A percentile compares a stretch with the other conserved stretches of the same genome.
Evolutionary conservation across 2,888 invertebrate species (phyloP).

Genomic region (Perizoma flavofasciatum): DNA sequence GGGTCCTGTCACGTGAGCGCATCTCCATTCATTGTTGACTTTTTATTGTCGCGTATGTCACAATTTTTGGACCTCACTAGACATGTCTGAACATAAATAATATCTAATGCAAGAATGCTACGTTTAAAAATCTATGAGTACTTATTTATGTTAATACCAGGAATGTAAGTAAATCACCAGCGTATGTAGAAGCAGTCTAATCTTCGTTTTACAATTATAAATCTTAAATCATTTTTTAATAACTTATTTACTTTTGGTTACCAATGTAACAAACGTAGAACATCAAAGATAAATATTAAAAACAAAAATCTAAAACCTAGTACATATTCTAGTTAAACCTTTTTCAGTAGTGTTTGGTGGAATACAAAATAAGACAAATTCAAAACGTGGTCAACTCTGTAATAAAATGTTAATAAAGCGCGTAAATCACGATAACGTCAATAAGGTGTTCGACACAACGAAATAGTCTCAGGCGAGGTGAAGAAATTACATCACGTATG

Average conservation of each 20-base stretch:
- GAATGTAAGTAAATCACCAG: constrained; percentile 73
- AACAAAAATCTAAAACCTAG: no score
- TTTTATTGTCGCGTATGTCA: constrained; percentile 77
- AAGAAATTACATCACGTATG: constrained; percentile 67
- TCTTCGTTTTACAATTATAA: constrained; percentile 79
- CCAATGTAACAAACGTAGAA: constrained; percentile 44
- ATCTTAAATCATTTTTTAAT: constrained; percentile 79
- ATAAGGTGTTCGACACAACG: constrained; percentile 72
- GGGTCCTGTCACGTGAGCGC: constrained; percentile 70
- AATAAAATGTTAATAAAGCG: constrained; percentile 80
- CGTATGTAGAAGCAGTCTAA: constrained; percentile 63
- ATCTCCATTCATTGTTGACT: constrained; percentile 69
- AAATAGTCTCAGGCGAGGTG: constrained; percentile 67
- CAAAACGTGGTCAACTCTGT: constrained; percentile 47
- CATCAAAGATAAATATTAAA: no score
- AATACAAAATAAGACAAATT: constrained; percentile 19
- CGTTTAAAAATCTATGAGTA: constrained; percentile 61
- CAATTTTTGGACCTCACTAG: constrained; percentile 70
- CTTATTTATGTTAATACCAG: constrained; percentile 64
- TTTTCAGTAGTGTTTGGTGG: constrained; percentile 13
- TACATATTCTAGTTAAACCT: no score
- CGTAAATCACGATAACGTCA: constrained; percentile 81
- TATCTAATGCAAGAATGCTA: constrained; percentile 65
- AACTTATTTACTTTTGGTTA: constrained; percentile 71
- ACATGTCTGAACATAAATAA: constrained; percentile 67